These are phyloP conservation scores for Mimas tiliae DNA, from an alignment of 2,888 invertebrate genomes.

Conservation along the genomic window DNA sequence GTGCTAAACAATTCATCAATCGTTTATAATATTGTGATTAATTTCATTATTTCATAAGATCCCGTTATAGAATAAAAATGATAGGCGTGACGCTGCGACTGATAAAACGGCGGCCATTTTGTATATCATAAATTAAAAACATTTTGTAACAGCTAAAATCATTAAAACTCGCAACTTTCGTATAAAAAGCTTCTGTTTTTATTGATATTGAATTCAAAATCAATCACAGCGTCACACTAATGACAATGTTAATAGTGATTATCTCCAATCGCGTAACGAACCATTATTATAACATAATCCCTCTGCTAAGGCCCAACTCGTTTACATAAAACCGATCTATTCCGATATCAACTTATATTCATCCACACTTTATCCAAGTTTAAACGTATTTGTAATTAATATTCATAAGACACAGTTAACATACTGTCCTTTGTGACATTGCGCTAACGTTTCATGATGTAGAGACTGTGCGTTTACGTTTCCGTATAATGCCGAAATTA, in stretches of 20 bases:
- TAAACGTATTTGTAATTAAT: slow-evolving; percentile 6
- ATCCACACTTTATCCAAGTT: neutral
- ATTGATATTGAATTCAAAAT: neutral
- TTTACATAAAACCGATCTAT: slow-evolving; percentile 4
- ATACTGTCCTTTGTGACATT: slow-evolving; percentile 17
- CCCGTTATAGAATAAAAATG: slow-evolving; percentile 51
- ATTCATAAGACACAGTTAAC: slow-evolving; percentile 11
- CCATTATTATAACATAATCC: neutral
- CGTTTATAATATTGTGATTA: slow-evolving; percentile 41
- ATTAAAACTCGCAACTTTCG: slow-evolving; percentile 32
- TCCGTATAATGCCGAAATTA: neutral
- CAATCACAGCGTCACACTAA: slow-evolving; percentile 6
- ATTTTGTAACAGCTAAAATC: slow-evolving; percentile 34
- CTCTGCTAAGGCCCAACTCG: slow-evolving; percentile 22
- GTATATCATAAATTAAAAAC: neutral
- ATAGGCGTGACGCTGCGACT: slow-evolving; percentile 39
- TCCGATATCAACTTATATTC: neutral
- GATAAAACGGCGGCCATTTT: slow-evolving; percentile 10
- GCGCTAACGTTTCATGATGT: slow-evolving; percentile 6
- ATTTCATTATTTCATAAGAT: slow-evolving; percentile 66
- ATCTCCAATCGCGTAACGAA: slow-evolving; percentile 17
- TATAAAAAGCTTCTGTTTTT: slow-evolving; percentile 4
- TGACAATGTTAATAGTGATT: slow-evolving; percentile 10
- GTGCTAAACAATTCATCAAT: slow-evolving; percentile 56
- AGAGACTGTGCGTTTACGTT: neutral